These are phyloP conservation scores for Lochmaea crataegi DNA, from an alignment of 2,888 invertebrate species.

Conservation along the genomic window DNA sequence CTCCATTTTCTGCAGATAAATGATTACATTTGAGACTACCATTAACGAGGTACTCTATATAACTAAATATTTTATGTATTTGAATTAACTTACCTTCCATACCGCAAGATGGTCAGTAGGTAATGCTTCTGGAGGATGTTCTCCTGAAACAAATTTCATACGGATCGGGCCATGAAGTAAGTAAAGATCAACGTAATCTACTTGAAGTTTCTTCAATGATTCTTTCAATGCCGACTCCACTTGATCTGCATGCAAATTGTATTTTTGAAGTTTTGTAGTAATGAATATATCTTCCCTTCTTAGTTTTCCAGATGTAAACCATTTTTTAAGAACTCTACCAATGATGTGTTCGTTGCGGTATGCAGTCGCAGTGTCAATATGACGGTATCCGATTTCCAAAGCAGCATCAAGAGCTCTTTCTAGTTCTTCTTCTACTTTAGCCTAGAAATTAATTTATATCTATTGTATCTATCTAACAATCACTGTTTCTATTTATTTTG, in stretches of 20 bases:
- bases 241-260: constrained; percentile 53
- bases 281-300: constrained; percentile 82
- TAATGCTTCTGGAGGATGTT: constrained; percentile 66
- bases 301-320: constrained; percentile 74
- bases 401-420: constrained; percentile 75
- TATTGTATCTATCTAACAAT: too few relatives aligned
- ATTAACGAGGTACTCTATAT: too few relatives aligned
- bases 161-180: constrained; percentile 81
- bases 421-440: constrained; percentile 69
- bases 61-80: too few relatives aligned
- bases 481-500: too few relatives aligned
- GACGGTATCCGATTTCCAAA: constrained; percentile 80
- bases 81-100: constrained; percentile 73
- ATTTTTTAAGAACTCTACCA: constrained; percentile 76
- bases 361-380: constrained; percentile 81
- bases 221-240: constrained; percentile 73
- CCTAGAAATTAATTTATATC: background rate
- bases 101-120: constrained; percentile 75
- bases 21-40: too few relatives aligned
- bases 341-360: constrained; percentile 81
- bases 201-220: constrained; percentile 75
- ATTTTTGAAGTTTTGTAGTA: constrained; percentile 67
- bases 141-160: constrained; percentile 69
- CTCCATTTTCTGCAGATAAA: constrained; percentile 65
- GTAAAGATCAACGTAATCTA: constrained; percentile 84